Evolutionary conservation across 2,113 vertebrate species (phyloP).

Genomic region (Sinosuthora webbiana): DNA sequence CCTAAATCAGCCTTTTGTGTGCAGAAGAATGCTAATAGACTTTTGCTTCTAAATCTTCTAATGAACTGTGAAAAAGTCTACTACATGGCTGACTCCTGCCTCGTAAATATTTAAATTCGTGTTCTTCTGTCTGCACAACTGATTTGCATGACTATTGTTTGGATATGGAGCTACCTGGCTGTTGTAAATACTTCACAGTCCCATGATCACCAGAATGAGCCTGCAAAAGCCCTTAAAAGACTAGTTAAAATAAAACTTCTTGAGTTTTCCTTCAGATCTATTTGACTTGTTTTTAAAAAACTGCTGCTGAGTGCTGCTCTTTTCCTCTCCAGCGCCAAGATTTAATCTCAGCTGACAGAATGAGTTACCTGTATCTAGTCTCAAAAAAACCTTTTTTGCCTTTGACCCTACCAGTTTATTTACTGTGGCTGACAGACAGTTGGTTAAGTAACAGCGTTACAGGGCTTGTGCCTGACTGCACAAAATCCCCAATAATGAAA

Average conservation of each 20-base stretch:
- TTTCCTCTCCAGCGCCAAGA: not conserved
- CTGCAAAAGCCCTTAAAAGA: not conserved
- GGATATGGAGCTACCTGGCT: not conserved
- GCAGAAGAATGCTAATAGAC: conserved; percentile 60
- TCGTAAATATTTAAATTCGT: conserved; percentile 51
- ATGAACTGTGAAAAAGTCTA: conserved; percentile 30
- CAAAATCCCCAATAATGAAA: not conserved
- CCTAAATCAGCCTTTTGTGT: conserved; percentile 57
- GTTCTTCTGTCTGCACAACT: not conserved
- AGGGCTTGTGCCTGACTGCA: not conserved
- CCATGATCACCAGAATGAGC: not conserved
- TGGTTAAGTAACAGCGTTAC: no score
- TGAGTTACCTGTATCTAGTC: not conserved
- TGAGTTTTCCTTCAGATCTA: not conserved
- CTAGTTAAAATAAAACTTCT: not conserved
- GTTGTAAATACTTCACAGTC: not conserved
- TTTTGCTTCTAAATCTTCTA: conserved; percentile 48
- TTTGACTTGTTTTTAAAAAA: not conserved
- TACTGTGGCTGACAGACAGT: not conserved
- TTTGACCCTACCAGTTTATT: not conserved
- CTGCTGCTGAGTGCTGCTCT: not conserved
- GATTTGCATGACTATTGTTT: not conserved
- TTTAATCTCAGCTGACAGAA: not conserved
- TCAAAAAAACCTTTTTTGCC: not conserved
- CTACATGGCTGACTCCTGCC: conserved; percentile 38